Conservation (phyloP, 2,113 vertebrate genomes). For the Tricholaema leucomelas region DNA sequence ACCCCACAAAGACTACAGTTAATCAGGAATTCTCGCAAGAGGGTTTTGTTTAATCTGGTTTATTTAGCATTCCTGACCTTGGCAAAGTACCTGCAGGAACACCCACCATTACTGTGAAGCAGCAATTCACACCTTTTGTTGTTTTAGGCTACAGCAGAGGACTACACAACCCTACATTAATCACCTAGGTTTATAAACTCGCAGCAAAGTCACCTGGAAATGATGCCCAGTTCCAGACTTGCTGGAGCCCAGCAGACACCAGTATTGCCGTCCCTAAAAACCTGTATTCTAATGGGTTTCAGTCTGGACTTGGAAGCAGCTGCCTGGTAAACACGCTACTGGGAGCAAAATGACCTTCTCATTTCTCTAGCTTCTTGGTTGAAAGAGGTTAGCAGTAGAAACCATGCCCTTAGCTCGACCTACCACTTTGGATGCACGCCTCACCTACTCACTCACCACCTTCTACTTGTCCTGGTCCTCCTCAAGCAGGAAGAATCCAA, state of each 20-base stretch:
- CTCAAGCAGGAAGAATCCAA: not conserved
- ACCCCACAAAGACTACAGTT: conserved; percentile 36
- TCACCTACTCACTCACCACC: not conserved
- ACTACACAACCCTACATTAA: not conserved
- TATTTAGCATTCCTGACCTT: conserved; percentile 57
- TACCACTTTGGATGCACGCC: not conserved
- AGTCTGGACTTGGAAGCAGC: not conserved
- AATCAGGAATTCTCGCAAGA: conserved; percentile 46
- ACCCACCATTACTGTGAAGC: not conserved
- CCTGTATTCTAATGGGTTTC: rapidly evolving
- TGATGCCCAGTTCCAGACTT: not conserved
- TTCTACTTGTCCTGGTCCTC: not conserved
- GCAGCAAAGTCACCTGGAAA: conserved; percentile 34
- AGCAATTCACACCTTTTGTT: conserved; percentile 34
- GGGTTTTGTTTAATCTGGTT: conserved; percentile 47
- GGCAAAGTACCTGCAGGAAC: conserved; percentile 22
- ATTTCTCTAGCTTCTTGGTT: not conserved
- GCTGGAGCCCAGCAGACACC: not conserved
- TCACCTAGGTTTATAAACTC: not conserved
- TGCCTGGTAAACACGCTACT: not conserved
- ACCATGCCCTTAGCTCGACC: not conserved
- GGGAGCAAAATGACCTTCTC: not conserved
- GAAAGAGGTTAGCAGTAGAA: not conserved
- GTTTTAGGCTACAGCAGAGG: not conserved
- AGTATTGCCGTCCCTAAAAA: not conserved